phyloP scores from a whole-genome alignment of 2,113 vertebrate species.

The Plecotus auritus region DNA sequence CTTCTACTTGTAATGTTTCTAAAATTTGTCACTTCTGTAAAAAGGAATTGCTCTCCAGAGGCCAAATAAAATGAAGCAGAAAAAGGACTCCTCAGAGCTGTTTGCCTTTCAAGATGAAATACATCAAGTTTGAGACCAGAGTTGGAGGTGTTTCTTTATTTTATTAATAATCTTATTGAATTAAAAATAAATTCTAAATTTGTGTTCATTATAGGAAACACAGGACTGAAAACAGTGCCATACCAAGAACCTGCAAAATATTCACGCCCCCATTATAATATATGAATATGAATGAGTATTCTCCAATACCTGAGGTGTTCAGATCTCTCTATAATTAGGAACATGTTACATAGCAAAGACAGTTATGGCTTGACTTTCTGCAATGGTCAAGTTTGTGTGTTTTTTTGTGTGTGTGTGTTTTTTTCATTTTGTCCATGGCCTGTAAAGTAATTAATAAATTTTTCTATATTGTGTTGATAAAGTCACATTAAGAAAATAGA shows the following conservation, averaged over 20 bases:
- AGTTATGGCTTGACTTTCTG: neutral
- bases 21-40: slow-evolving; percentile 37
- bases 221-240: neutral
- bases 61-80: slow-evolving; percentile 34
- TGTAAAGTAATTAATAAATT: neutral
- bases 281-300: neutral
- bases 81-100: neutral
- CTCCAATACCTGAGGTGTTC: neutral
- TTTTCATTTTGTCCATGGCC: neutral
- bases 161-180: neutral
- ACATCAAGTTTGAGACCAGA: neutral
- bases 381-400: neutral
- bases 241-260: neutral
- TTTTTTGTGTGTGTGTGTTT: neutral
- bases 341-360: neutral
- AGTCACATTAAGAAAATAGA: neutral
- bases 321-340: neutral
- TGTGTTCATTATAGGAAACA: neutral
- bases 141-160: neutral
- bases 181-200: neutral
- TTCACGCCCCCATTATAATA: neutral
- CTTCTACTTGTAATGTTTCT: slow-evolving; percentile 27
- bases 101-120: slow-evolving; percentile 36
- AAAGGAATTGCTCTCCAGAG: slow-evolving; percentile 4
- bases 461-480: neutral